Evolutionary conservation across 2,888 invertebrate genomes (phyloP).

Genomic region (Perizoma flavofasciatum): DNA sequence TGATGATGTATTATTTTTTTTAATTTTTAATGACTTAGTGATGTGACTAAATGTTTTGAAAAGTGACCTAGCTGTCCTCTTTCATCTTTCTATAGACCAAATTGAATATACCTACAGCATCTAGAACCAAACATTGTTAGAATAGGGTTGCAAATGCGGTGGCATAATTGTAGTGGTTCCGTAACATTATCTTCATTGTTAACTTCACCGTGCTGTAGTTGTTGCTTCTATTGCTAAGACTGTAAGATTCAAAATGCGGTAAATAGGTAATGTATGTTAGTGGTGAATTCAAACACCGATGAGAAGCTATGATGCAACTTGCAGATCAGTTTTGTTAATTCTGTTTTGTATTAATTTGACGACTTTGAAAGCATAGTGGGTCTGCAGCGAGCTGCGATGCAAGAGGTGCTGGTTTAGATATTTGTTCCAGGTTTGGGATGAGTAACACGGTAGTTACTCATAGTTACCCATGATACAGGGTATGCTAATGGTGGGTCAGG

Average conservation of each 20-base stretch:
- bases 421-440: too few relatives aligned
- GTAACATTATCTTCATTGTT: not conserved
- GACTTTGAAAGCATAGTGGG: too few relatives aligned
- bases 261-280: not conserved
- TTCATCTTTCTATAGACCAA: constrained; percentile 5
- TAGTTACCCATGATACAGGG: too few relatives aligned
- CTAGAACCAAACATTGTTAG: constrained; percentile 11
- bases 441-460: too few relatives aligned
- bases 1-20: too few relatives aligned
- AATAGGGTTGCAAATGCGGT: constrained; percentile 23
- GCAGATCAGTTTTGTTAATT: constrained; percentile 27
- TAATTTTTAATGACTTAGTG: too few relatives aligned
- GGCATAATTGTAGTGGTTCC: not conserved
- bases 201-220: not conserved
- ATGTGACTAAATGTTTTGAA: too few relatives aligned
- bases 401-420: too few relatives aligned
- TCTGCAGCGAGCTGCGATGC: too few relatives aligned
- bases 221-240: not conserved
- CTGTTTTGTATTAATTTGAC: not conserved
- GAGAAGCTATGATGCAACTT: constrained; percentile 27
- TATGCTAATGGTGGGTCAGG: too few relatives aligned
- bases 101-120: constrained; percentile 21
- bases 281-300: constrained; percentile 24
- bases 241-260: constrained; percentile 17
- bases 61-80: constrained; percentile 8